Base-by-base conservation (phyloP, 2,888 invertebrate species). In the Sycophila texana region DNA sequence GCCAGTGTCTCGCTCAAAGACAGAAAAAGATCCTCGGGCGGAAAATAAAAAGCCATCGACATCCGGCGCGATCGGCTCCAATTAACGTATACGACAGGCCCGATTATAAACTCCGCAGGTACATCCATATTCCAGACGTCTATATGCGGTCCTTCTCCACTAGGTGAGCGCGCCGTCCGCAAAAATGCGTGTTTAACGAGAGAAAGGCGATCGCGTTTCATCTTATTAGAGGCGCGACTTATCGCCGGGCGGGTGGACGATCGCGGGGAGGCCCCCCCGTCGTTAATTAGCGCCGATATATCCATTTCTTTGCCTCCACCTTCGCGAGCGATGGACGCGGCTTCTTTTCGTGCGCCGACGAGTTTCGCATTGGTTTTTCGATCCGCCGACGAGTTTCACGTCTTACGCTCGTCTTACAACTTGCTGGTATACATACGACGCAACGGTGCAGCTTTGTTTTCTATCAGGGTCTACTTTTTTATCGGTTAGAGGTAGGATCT, bases 161-260 rank as follows among this genome's bases (percentile, higher is more conserved):
- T 47, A n/a, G 39, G 65, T 47, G 14, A 1, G 14, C 39, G 0
- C n/a, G 3, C 4, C n/a, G n/a, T n/a, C n/a, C 1, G 22, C n/a
- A 61, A 75, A 22, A 75, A 75, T 63, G 22, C 22, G 20, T 5
- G 26, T 16, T 57, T 70, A 76, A 75, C 80, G 80, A 76, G 73
- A 67, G 76, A 76, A 76, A 73, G 89, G 89, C 88, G 86, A 88
- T 88, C 87, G 86, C 89, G 88, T 88, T 88, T 88, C 88, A 87
- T 89, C 88, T 89, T 89, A 89, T 89, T 89, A 88, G 87, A 84
- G 83, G 84, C 26, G 77, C 72, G 63, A 71, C 71, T 49, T 71
- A 77, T 71, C 71, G 20, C 12, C 12, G n/a, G 55, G n/a, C 47
- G 58, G n/a, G n/a, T 4, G 39, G 30, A 57, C 16, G 18, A 51